Evolutionary conservation across 2,113 vertebrate species (phyloP), one percentile per base, ranked within the genome.

Genomic region (Morone chrysops): DNA sequence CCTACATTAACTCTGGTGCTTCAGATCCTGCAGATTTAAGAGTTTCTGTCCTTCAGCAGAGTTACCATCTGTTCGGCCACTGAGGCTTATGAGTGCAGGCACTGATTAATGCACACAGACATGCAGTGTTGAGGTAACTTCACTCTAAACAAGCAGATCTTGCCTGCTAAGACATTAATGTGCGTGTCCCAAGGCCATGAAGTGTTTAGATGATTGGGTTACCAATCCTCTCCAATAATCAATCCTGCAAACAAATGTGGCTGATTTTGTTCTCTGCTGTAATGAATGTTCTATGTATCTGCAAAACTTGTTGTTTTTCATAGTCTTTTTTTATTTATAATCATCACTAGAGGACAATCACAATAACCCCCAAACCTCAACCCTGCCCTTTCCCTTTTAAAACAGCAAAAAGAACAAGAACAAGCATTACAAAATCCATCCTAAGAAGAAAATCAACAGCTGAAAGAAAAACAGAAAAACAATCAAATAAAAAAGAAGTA

Each of bases 371-470:
- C 20, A 75, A 69, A 81, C 82, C 80, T 80, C 43, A 36, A 62
- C 79, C 87, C 83, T 36, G 51, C 61, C 87, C 80, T 41, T 61
- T 70, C 76, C 90, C 86, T 83, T 88, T 89, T 86, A 88, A 94
- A 93, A 94, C 91, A 94, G 75, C 82, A 83, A 95, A 94, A 94
- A 85, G 59, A 93, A 92, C 78, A 51, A 78, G 83, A 91, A 91
- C 90, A 91, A 93, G 90, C 91, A 81, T 92, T 95, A 95, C 92
- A 95, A 96, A 96, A 95, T 91, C 87, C 90, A 93, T 88, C 85
- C 85, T 80, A 83, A 87, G 90, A 91, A 90, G 72, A 80, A 93
- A 93, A 94, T 60, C 56, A 89, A 91, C 79, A 79, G 78, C 82
- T 78, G 51, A 69, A 90, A 84, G 51, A 69, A 83, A 92, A 90